These are phyloP conservation scores for Tupaia tana DNA, from an alignment of 2,113 vertebrate species.

Conservation along the genomic window DNA sequence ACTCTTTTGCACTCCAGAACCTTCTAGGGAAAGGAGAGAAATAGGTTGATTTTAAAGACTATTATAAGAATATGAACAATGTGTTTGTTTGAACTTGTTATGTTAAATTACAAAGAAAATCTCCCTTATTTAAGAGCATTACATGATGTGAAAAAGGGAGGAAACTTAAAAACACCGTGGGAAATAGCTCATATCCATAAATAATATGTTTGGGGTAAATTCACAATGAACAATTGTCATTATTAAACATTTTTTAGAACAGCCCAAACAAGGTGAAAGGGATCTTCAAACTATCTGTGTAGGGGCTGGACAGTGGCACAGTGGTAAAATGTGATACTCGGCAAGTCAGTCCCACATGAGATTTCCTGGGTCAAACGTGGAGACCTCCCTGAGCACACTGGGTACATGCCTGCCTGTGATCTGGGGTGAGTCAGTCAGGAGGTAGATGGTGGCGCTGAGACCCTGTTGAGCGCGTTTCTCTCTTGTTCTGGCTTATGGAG, in stretches of 20 bases:
- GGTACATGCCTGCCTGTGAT: no score
- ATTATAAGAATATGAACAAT: background rate
- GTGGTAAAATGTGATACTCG: no score
- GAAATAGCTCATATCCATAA: background rate
- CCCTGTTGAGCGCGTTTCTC: no score
- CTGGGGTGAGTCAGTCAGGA: no score
- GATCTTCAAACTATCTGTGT: no score
- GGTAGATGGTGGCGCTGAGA: no score
- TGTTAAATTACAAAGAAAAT: background rate
- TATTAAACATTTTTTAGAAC: constrained; percentile 36
- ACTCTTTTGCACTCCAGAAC: background rate
- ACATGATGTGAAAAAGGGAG: background rate
- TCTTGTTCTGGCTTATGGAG: no score
- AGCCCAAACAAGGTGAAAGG: background rate
- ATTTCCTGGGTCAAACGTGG: no score
- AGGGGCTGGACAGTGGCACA: no score
- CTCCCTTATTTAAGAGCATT: background rate
- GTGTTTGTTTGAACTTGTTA: background rate
- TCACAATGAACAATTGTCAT: background rate
- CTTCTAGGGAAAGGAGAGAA: background rate
- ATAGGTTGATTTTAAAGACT: background rate
- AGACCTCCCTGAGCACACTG: no score
- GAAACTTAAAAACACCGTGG: background rate
- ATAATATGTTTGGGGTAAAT: background rate
- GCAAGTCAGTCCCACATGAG: no score